Evolutionary conservation across 2,888 invertebrate genomes (phyloP), one percentile per base, ranked within the genome.

Genomic region (Plusia festucae): DNA sequence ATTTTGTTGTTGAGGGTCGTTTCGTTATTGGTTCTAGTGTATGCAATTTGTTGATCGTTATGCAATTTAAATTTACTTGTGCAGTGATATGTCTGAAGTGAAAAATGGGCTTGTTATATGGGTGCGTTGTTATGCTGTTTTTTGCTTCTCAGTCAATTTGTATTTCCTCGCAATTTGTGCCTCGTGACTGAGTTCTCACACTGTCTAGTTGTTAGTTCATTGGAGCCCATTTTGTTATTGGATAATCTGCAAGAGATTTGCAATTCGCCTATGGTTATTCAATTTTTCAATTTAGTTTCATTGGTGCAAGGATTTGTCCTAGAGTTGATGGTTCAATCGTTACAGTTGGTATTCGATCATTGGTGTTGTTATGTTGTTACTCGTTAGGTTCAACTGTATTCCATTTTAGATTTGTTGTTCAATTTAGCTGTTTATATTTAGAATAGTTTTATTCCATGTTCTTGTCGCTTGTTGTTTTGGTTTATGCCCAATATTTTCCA

Each of bases 1-100:
- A 93, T 93, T 92, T 93, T 87, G 88, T 91, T 76, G 87, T 92
- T 92, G 88, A 90, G 88, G 86, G 79, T 87, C 84, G 88, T 92
- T 88, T 85, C 73, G 64, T 74, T 78, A 76, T 75, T 79, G 76
- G 76, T 80, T 81, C 73, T 60, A 75, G 69, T 76, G 78, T 73
- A 81, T 86, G 85, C 87, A 86, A 86, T 87, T 86, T 82, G 81
- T 82, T 84, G 83, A 85, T 86, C 76, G 79, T 77, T 83, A 83
- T 86, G 85, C 84, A 83, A 86, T 87, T 89, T 85, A 75, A 65
- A 70, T 82, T 74, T 62, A 66, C 78, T 70, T 67, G 66, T 80
- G 68, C 70, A 81, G 65, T 69, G 73, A 73, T 76, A 66, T 49
- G 53, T 53, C 60, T 44, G 52, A 65, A 59, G 22, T 70, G 62